Conservation (phyloP, 1,140 invertebrate species). For the Meloidogyne exigua region DNA sequence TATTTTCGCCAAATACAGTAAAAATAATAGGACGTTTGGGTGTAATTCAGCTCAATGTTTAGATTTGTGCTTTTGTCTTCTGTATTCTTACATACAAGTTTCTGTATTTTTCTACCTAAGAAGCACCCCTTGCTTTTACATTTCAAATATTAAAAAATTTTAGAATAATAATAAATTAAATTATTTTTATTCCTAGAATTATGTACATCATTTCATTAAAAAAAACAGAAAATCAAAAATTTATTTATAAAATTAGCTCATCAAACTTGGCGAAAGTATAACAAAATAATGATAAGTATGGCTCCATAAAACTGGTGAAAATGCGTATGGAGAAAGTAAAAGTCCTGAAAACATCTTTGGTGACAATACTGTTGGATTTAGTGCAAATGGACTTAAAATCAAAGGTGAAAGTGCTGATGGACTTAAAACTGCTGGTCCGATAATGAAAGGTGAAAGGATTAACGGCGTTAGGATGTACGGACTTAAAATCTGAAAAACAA, state of each 20-base stretch:
- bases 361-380: constrained; percentile 40
- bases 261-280: constrained; percentile 38
- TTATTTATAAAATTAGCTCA: constrained; percentile 29
- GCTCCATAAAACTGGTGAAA: constrained; percentile 36
- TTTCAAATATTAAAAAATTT: no score
- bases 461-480: constrained; percentile 42
- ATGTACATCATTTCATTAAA: no score
- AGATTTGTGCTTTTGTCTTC: no score
- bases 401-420: constrained; percentile 44
- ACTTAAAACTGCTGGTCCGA: constrained; percentile 39
- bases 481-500: constrained; percentile 38
- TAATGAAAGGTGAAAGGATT: constrained; percentile 29
- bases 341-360: constrained; percentile 33
- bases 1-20: no score
- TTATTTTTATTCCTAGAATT: no score
- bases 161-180: no score
- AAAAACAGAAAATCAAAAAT: no score
- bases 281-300: constrained; percentile 21
- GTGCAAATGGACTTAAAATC: constrained; percentile 32
- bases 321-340: constrained; percentile 34
- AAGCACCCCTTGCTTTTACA: no score
- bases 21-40: no score
- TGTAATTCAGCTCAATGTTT: no score
- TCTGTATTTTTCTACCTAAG: no score
- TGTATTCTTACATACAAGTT: no score